phyloP scores from a whole-genome alignment of 2,797 vertebrate genomes.

The Microtus obscurus region DNA sequence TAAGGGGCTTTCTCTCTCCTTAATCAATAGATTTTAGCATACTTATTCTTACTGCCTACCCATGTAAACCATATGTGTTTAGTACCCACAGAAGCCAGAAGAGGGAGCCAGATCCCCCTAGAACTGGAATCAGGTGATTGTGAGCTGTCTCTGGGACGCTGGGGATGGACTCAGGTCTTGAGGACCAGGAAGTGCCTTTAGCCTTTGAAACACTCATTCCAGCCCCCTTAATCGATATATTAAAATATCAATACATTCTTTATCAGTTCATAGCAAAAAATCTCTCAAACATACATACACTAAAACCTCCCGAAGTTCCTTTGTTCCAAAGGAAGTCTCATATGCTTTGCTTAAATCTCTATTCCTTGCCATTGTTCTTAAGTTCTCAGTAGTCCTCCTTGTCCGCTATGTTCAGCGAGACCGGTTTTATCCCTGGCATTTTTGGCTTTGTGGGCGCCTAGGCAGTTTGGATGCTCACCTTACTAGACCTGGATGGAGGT shows the following conservation, averaged over 20 bases:
- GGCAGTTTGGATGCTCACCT: too few species aligned
- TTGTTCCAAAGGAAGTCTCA: background rate
- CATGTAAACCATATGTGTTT: background rate
- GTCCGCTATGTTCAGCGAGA: too few species aligned
- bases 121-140: background rate
- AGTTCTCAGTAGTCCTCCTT: too few species aligned
- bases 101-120: background rate
- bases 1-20: background rate
- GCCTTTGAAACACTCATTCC: background rate
- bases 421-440: too few species aligned
- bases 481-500: too few species aligned
- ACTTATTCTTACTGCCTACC: background rate
- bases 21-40: background rate
- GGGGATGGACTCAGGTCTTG: too few species aligned
- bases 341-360: conserved; percentile 12
- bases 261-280: background rate
- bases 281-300: background rate
- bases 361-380: too few species aligned
- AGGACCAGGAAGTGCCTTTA: background rate
- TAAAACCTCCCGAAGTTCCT: background rate
- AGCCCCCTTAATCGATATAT: background rate
- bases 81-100: background rate
- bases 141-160: too few species aligned
- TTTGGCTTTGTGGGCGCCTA: too few species aligned
- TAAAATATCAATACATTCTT: background rate